Conservation (phyloP, 2,888 invertebrate genomes). For the Eristalinus sepulchralis region DNA sequence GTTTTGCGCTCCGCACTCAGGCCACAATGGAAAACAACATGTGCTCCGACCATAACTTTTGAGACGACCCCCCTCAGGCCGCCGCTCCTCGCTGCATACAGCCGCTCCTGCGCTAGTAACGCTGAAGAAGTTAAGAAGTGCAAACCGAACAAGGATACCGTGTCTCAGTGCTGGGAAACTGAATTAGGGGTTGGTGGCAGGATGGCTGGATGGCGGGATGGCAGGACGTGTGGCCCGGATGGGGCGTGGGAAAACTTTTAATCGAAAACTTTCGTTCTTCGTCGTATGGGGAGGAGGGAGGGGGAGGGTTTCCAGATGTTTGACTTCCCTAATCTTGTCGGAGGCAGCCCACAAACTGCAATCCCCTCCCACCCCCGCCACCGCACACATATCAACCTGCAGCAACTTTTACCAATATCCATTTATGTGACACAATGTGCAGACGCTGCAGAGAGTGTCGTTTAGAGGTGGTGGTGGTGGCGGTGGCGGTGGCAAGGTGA, state of each 20-base stretch:
- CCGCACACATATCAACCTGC: neutral
- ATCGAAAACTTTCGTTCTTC: conserved; percentile 62
- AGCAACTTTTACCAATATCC: conserved; percentile 60
- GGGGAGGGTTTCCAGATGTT: conserved; percentile 49
- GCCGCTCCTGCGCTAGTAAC: neutral
- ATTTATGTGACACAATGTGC: conserved; percentile 68
- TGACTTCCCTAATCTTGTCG: conserved; percentile 66
- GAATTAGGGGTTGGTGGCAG: conserved; percentile 46
- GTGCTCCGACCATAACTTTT: conserved; percentile 24
- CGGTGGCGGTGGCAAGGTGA: conserved; percentile 4
- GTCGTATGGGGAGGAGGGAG: conserved; percentile 22
- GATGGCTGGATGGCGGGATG: conserved; percentile 4
- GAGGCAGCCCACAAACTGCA: neutral
- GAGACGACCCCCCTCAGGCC: conserved; percentile 1
- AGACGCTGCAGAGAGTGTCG: conserved; percentile 52
- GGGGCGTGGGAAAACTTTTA: conserved; percentile 56
- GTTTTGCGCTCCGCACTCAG: conserved; percentile 44
- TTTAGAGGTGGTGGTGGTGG: neutral
- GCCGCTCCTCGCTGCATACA: no score
- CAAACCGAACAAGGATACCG: neutral
- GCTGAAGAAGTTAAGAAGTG: conserved; percentile 31
- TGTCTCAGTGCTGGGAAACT: conserved; percentile 33
- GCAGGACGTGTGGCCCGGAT: neutral
- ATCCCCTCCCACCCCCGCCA: neutral
- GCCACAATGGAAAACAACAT: conserved; percentile 45